Evolutionary conservation across 2,888 invertebrate species (phyloP).

Genomic region (Cecidostiba fungosa): DNA sequence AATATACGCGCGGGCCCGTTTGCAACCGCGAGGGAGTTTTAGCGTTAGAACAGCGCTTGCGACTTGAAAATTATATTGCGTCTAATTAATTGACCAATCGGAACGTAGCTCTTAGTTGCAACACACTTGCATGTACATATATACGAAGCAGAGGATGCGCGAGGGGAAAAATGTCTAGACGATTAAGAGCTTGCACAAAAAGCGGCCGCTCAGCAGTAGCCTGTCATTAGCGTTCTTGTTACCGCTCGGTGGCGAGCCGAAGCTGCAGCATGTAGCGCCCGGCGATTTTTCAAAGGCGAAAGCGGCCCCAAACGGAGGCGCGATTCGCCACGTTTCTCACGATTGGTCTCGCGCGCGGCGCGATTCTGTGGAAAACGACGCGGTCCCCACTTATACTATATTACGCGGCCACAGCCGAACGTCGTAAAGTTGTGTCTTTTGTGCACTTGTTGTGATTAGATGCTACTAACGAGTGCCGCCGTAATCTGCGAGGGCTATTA

Average conservation of each 20-base stretch:
- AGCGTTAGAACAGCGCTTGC: no score
- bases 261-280: background rate
- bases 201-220: background rate
- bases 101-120: background rate
- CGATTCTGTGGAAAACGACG: background rate
- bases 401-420: background rate
- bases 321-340: constrained; percentile 58
- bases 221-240: constrained; percentile 55
- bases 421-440: constrained; percentile 47
- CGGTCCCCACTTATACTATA: background rate
- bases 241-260: background rate
- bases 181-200: constrained; percentile 24
- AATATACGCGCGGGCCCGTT: background rate
- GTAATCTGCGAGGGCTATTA: constrained; percentile 36
- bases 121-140: background rate
- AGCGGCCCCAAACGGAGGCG: constrained; percentile 46
- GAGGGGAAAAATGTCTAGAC: constrained; percentile 7
- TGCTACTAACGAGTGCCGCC: constrained; percentile 44
- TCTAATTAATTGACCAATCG: constrained; percentile 15
- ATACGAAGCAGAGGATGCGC: background rate
- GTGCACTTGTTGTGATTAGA: constrained; percentile 53
- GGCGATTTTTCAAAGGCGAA: constrained; percentile 50
- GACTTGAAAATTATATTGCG: no score
- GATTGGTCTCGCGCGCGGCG: constrained; percentile 43
- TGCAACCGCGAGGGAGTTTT: background rate